Percentiles rank a stretch among this genome's conserved stretches.
Evolutionary conservation across 2,797 vertebrate genomes (phyloP).

Genomic region (Spea hammondii): DNA sequence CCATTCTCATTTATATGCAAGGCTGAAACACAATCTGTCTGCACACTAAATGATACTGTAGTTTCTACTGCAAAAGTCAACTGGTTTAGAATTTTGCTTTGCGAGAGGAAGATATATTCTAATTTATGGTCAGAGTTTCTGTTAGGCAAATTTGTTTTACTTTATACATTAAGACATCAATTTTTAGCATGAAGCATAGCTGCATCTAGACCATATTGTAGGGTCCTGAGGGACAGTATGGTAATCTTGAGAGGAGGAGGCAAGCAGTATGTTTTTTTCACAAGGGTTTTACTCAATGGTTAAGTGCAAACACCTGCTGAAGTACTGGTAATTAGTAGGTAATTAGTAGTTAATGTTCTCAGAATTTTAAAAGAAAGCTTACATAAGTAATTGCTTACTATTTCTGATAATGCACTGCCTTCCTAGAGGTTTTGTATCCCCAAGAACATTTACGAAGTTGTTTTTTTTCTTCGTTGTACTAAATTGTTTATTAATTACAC

Average conservation of each 20-base stretch:
- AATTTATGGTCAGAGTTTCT: constrained; percentile 48
- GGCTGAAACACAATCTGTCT: constrained; percentile 24
- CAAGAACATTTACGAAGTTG: constrained; percentile 95
- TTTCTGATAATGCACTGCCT: constrained; percentile 90
- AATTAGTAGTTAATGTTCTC: constrained; percentile 99
- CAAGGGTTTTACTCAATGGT: constrained; percentile 87
- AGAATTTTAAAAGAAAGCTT: constrained; percentile 96
- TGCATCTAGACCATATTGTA: constrained; percentile 58
- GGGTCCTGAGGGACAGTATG: constrained; percentile 70
- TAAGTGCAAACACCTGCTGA: constrained; percentile 99
- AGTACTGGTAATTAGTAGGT: constrained; percentile 99
- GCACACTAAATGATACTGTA: background rate
- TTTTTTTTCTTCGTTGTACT: constrained; percentile 90
- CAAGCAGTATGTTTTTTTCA: constrained; percentile 83
- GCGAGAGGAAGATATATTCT: constrained; percentile 52
- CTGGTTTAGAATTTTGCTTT: constrained; percentile 23
- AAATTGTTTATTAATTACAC: constrained; percentile 99
- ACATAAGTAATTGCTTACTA: constrained; percentile 98
- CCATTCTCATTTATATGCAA: constrained; percentile 27
- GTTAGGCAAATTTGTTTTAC: constrained; percentile 47
- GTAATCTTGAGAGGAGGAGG: constrained; percentile 83
- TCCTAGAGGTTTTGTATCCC: constrained; percentile 97
- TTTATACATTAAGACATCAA: constrained; percentile 52
- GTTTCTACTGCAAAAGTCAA: constrained; percentile 14
- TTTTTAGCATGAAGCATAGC: constrained; percentile 57